phyloP scores from a whole-genome alignment of 2,888 invertebrate genomes.

The Helicoverpa assulta region DNA sequence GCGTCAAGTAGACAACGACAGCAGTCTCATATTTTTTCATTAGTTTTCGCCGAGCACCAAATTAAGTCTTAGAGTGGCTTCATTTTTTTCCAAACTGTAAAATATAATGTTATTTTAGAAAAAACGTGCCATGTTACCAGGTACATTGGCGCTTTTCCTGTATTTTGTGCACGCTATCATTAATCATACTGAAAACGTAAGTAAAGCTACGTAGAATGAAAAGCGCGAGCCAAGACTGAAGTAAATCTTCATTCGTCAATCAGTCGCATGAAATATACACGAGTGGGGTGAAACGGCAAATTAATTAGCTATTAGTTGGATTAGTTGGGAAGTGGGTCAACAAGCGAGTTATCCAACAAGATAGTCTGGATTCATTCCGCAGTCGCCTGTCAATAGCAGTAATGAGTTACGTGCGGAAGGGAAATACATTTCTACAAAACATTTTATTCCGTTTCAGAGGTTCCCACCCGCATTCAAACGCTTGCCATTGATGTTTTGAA shows the following conservation, averaged over 20 bases:
- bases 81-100: slow-evolving; percentile 31
- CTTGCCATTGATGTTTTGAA: slow-evolving; percentile 12
- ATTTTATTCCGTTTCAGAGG: slow-evolving; percentile 39
- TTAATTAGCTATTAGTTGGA: slow-evolving; percentile 66
- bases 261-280: slow-evolving; percentile 46
- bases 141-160: slow-evolving; percentile 34
- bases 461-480: slow-evolving; percentile 26
- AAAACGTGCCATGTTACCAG: slow-evolving; percentile 9
- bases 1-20: slow-evolving; percentile 54
- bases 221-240: slow-evolving; percentile 26
- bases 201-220: slow-evolving; percentile 26
- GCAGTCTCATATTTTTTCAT: slow-evolving; percentile 70
- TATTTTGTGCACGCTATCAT: slow-evolving; percentile 41
- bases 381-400: slow-evolving; percentile 68
- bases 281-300: slow-evolving; percentile 59
- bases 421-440: slow-evolving; percentile 46
- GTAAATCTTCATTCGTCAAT: slow-evolving; percentile 51
- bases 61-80: slow-evolving; percentile 59
- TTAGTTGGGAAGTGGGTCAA: slow-evolving; percentile 70
- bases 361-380: slow-evolving; percentile 62
- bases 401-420: slow-evolving; percentile 53
- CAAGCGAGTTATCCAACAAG: slow-evolving; percentile 62
- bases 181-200: slow-evolving; percentile 38
- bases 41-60: slow-evolving; percentile 62
- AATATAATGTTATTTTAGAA: slow-evolving; percentile 19